phyloP scores from a whole-genome alignment of 1,140 invertebrate genomes.

The Trachymyrmex cornetzi region DNA sequence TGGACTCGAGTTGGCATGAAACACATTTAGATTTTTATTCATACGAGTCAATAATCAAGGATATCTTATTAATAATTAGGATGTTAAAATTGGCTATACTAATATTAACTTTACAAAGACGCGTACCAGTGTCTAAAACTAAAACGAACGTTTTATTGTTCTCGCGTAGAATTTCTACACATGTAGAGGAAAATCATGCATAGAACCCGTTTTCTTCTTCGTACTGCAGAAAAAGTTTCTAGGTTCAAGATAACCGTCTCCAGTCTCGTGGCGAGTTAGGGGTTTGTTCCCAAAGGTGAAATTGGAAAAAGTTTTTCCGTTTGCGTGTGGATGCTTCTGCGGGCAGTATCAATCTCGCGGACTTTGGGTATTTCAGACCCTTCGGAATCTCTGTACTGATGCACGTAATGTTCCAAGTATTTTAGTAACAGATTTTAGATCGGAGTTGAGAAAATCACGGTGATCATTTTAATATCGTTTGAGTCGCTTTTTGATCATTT shows the following conservation, averaged over 20 bases:
- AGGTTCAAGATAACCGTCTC: conserved; percentile 46
- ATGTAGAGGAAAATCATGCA: conserved; percentile 45
- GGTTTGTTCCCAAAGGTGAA: conserved; percentile 52
- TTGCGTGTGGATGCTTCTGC: conserved; percentile 50
- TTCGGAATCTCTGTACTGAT: not conserved
- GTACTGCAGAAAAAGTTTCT: conserved; percentile 14
- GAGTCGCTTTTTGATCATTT: not conserved
- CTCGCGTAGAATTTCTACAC: conserved; percentile 9
- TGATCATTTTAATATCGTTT: conserved; percentile 3
- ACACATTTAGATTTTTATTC: too few species aligned
- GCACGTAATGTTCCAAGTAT: conserved; percentile 8
- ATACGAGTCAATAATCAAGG: too few species aligned
- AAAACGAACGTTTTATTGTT: not conserved
- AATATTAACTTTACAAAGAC: not conserved
- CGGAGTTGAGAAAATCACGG: not conserved
- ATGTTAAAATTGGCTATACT: not conserved
- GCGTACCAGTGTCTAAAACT: not conserved
- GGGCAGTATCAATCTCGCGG: conserved; percentile 54
- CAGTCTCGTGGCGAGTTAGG: conserved; percentile 42
- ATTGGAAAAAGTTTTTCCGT: conserved; percentile 64
- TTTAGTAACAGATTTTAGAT: not conserved
- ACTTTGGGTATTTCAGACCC: conserved; percentile 44
- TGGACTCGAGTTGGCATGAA: too few species aligned
- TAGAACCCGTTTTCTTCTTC: conserved; percentile 35
- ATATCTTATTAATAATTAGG: conserved; percentile 6